phyloP scores from a whole-genome alignment of 2,113 vertebrate genomes.

The Rallus limicola region DNA sequence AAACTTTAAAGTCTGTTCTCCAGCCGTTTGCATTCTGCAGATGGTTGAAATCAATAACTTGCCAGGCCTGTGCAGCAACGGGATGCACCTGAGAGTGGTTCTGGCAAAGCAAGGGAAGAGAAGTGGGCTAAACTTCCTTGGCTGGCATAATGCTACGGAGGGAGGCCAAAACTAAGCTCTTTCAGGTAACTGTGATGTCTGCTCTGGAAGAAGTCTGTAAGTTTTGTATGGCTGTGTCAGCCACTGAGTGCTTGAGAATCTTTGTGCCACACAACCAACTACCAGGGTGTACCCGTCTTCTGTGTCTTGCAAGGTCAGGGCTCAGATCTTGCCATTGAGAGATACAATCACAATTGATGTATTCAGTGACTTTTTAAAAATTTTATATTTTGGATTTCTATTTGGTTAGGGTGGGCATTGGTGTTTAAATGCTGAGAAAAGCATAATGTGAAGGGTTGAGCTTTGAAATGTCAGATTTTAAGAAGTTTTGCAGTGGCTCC shows the following conservation, averaged over 20 bases:
- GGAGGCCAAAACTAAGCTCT: not conserved
- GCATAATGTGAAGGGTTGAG: not conserved
- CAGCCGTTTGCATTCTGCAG: not conserved
- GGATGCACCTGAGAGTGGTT: not conserved
- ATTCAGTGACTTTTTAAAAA: not conserved
- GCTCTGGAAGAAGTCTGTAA: not conserved
- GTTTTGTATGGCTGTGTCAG: not conserved
- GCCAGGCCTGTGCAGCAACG: rapidly evolving
- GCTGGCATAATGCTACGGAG: not conserved
- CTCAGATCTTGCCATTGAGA: not conserved
- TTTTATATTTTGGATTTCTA: not conserved
- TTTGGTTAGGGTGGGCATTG: not conserved
- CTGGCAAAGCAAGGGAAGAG: not conserved
- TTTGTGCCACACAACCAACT: not conserved
- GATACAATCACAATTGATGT: rapidly evolving
- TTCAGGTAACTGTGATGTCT: not conserved
- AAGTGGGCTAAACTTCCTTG: not conserved
- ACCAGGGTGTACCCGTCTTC: rapidly evolving
- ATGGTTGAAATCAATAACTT: not conserved
- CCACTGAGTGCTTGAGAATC: rapidly evolving
- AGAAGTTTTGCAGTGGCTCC: not conserved
- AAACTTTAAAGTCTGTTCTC: not conserved
- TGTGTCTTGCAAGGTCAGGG: not conserved
- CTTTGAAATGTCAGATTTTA: not conserved
- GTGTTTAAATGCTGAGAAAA: not conserved